Evolutionary conservation across 2,113 vertebrate species (phyloP).

Genomic region (Holacanthus passer): DNA sequence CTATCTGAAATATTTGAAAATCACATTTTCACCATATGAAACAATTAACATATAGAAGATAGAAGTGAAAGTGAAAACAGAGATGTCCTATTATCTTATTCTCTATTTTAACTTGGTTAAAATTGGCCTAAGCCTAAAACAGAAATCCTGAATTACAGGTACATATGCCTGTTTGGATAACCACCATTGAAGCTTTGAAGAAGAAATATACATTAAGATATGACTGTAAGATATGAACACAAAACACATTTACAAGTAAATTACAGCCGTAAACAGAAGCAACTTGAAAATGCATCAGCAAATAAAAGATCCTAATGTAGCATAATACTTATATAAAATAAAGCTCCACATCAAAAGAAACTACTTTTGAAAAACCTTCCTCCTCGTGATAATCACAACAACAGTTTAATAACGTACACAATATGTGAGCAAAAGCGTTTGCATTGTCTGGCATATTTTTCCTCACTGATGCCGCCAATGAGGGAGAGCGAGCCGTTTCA

Average conservation of each 20-base stretch:
- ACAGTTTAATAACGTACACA: not conserved
- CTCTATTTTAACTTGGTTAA: too few species aligned
- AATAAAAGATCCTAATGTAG: not conserved
- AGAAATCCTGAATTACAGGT: not conserved
- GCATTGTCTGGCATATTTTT: conserved; percentile 16
- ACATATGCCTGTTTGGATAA: not conserved
- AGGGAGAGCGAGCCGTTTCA: conserved; percentile 32
- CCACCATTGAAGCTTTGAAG: not conserved
- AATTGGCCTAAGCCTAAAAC: too few species aligned
- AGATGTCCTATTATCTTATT: not conserved
- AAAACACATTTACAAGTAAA: conserved; percentile 13
- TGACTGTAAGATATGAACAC: not conserved
- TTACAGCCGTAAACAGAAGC: not conserved
- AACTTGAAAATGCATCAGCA: not conserved
- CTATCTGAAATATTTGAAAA: not conserved
- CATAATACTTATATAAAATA: not conserved
- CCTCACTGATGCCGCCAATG: conserved; percentile 8
- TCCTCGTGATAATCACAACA: not conserved
- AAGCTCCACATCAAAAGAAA: conserved; percentile 1
- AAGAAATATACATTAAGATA: not conserved
- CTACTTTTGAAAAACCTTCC: not conserved
- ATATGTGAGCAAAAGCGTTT: conserved; percentile 1
- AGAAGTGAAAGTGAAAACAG: not conserved
- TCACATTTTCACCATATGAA: too few species aligned
- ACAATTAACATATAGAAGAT: too few species aligned